Conservation (phyloP, 1,140 invertebrate genomes). For the Phymorhynchus buccinoides region DNA sequence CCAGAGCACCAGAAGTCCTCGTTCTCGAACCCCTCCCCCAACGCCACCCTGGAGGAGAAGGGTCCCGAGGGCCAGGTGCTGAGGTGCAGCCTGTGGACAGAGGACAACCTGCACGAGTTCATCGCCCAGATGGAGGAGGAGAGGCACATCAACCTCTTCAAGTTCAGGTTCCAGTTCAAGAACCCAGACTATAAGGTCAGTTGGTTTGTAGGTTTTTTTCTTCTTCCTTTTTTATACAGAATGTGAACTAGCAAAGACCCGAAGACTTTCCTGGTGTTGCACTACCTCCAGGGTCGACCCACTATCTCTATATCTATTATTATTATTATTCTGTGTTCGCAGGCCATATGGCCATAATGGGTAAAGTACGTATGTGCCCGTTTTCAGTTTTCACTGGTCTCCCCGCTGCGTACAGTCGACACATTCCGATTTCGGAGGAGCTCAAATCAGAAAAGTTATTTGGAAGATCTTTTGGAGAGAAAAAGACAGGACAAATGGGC, state of each 20-base stretch:
- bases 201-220: not conserved
- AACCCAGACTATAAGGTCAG: slow-evolving; percentile 31
- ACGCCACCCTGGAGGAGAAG: not conserved
- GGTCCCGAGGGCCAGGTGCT: not conserved
- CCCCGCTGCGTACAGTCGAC: too few species aligned
- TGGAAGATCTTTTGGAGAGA: too few species aligned
- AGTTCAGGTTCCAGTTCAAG: slow-evolving; percentile 47
- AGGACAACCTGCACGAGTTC: slow-evolving; percentile 24
- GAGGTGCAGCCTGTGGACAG: slow-evolving; percentile 18
- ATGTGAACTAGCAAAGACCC: not conserved
- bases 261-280: too few species aligned
- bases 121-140: slow-evolving; percentile 40
- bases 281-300: too few species aligned
- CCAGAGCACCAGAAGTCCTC: not conserved
- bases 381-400: too few species aligned
- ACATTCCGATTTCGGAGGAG: too few species aligned
- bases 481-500: too few species aligned
- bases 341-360: too few species aligned
- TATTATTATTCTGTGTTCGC: too few species aligned
- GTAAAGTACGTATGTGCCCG: too few species aligned
- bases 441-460: too few species aligned
- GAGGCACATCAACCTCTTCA: slow-evolving; percentile 47
- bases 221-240: not conserved
- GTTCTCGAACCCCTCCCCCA: not conserved
- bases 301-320: too few species aligned